A percentile compares a stretch with the other conserved stretches of the same genome.
Conservation (phyloP, 1,140 invertebrate species). For the Drosophila guanche region DNA sequence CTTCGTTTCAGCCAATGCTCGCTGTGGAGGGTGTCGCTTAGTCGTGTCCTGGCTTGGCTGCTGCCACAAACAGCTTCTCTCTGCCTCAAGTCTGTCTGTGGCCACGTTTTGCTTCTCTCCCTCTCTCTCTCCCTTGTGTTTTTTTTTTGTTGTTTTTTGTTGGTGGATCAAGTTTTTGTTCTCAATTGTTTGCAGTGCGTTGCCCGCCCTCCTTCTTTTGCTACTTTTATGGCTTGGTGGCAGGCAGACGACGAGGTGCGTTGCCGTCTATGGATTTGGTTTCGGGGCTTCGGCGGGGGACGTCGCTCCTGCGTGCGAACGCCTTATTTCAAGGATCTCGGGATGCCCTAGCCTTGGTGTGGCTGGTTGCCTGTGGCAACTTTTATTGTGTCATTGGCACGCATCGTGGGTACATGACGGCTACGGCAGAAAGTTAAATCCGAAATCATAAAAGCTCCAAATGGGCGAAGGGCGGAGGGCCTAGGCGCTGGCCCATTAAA, state of each 20-base stretch:
- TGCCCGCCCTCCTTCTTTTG: conserved; percentile 24
- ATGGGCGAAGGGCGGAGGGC: neutral
- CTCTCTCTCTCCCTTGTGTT: conserved; percentile 11
- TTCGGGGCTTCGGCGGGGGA: too few relatives aligned
- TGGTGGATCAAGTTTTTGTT: conserved; percentile 8
- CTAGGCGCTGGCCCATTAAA: conserved; percentile 6
- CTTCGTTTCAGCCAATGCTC: neutral
- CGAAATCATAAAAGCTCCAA: conserved; percentile 61
- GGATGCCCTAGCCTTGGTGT: neutral
- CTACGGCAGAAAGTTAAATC: conserved; percentile 63
- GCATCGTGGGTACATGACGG: conserved; percentile 25
- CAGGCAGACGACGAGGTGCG: conserved; percentile 59
- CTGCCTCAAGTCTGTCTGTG: conserved; percentile 4
- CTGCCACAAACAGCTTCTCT: conserved; percentile 10
- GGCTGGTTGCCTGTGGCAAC: conserved; percentile 49
- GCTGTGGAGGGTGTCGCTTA: conserved; percentile 9
- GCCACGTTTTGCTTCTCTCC: conserved; percentile 39
- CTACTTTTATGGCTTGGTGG: conserved; percentile 61
- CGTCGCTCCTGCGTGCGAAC: conserved; percentile 42
- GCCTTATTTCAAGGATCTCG: conserved; percentile 66
- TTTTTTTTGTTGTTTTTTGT: conserved; percentile 21
- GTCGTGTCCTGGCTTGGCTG: neutral
- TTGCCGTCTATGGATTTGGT: conserved; percentile 53
- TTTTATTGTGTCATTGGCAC: conserved; percentile 75
- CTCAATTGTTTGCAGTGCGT: conserved; percentile 23